These are phyloP conservation scores for Heloderma charlesbogerti DNA, from an alignment of 2,113 vertebrate species.

Conservation along the genomic window DNA sequence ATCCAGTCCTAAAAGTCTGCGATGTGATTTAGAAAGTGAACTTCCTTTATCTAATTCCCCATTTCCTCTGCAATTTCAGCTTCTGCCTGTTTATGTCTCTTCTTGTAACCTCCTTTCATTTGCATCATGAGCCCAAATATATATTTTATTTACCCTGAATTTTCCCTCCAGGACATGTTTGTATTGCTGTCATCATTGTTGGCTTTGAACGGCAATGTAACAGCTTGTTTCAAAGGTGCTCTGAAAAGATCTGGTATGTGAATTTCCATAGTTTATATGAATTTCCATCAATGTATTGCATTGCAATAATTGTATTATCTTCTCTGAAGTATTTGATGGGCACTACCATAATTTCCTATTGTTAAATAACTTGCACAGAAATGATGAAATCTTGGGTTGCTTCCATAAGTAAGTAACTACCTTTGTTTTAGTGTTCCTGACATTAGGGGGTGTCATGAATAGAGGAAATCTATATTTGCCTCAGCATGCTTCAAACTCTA, in stretches of 20 bases:
- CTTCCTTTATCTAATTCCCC: neutral
- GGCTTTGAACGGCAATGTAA: slow-evolving; percentile 51
- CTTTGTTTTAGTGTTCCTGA: slow-evolving; percentile 1
- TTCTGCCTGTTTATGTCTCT: neutral
- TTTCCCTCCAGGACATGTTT: slow-evolving; percentile 50
- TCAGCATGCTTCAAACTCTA: slow-evolving; percentile 24
- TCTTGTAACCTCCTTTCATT: slow-evolving; percentile 38
- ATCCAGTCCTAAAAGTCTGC: neutral
- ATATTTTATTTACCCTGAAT: slow-evolving; percentile 63
- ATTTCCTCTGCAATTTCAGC: slow-evolving; percentile 40
- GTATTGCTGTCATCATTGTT: neutral
- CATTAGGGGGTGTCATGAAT: slow-evolving; percentile 16
- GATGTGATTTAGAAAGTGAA: neutral
- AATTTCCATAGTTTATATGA: slow-evolving; percentile 49
- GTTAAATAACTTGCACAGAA: neutral
- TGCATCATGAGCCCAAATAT: slow-evolving; percentile 44
- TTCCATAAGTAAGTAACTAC: neutral
- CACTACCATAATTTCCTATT: neutral
- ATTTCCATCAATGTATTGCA: slow-evolving; percentile 34
- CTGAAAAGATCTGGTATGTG: slow-evolving; percentile 34
- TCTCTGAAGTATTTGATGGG: neutral
- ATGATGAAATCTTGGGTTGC: slow-evolving; percentile 14
- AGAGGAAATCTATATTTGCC: slow-evolving; percentile 31
- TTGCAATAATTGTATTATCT: slow-evolving; percentile 31
- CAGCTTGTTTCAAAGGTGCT: slow-evolving; percentile 56